These are phyloP conservation scores for Ophonus ardosiacus DNA, from an alignment of 2,888 invertebrate species.

Conservation along the genomic window DNA sequence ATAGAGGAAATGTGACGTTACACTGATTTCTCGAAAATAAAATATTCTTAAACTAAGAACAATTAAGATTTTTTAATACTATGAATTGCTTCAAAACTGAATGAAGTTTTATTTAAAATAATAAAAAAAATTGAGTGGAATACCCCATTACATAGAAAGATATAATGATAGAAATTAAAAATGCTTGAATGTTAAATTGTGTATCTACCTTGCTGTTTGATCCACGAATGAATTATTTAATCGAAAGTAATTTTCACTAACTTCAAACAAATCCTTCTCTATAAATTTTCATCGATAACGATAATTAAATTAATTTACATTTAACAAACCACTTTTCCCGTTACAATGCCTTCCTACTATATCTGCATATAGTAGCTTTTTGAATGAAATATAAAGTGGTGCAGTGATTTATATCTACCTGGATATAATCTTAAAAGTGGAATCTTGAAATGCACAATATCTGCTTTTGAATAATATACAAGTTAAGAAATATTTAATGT, in stretches of 20 bases:
- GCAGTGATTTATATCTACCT: background rate
- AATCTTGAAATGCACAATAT: background rate
- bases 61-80: too few species aligned
- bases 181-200: background rate
- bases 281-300: slow-evolving; percentile 8
- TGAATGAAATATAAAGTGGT: background rate
- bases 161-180: background rate
- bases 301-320: slow-evolving; percentile 2
- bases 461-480: background rate
- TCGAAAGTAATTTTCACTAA: slow-evolving; percentile 27
- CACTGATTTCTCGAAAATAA: too few species aligned
- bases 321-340: slow-evolving; percentile 22
- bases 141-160: too few species aligned
- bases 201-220: background rate
- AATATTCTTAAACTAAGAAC: too few species aligned
- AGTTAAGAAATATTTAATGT: background rate
- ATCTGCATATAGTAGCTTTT: background rate
- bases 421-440: background rate
- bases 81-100: too few species aligned
- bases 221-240: slow-evolving; percentile 5
- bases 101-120: too few species aligned
- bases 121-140: too few species aligned
- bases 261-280: slow-evolving; percentile 13
- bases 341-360: background rate
- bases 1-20: too few species aligned